phyloP scores from a whole-genome alignment of 2,888 invertebrate species.

The Brachypalpus laphriformis region DNA sequence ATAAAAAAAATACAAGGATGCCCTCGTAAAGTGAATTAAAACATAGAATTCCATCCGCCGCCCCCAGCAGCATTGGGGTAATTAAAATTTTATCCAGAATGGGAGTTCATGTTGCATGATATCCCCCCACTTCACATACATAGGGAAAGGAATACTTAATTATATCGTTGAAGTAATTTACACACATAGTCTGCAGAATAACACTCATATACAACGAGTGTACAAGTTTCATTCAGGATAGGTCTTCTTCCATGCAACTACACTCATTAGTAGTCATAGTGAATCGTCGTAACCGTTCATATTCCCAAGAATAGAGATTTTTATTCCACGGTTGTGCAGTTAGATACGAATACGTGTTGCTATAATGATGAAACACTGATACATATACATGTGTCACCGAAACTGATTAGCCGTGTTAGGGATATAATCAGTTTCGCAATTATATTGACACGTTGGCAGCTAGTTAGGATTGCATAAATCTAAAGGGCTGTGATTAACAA shows the following conservation, averaged over 20 bases:
- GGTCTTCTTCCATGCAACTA: not conserved
- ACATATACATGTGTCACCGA: not conserved
- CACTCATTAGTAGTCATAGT: slow-evolving; percentile 1
- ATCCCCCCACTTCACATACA: not conserved
- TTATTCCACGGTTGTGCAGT: not conserved
- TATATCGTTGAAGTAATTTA: slow-evolving; percentile 36
- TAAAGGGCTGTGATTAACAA: not conserved
- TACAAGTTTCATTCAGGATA: not conserved
- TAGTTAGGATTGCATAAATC: not conserved
- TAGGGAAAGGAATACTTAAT: slow-evolving; percentile 20
- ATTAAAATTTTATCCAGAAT: not conserved
- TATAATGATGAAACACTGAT: not conserved
- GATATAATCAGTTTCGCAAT: not conserved
- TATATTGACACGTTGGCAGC: not conserved
- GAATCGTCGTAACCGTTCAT: not conserved
- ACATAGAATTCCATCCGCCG: not conserved
- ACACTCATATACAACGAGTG: not conserved
- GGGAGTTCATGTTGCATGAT: not conserved
- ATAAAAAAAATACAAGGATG: not conserved
- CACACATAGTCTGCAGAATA: slow-evolving; percentile 21
- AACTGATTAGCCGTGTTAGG: not conserved
- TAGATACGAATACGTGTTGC: not conserved
- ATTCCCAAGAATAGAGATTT: not conserved
- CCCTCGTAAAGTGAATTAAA: not conserved
- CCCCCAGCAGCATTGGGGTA: not conserved